Evolutionary conservation across 2,797 vertebrate species (phyloP), one percentile per base, ranked within the genome.

Genomic region (Chlorospingus flavigularis): DNA sequence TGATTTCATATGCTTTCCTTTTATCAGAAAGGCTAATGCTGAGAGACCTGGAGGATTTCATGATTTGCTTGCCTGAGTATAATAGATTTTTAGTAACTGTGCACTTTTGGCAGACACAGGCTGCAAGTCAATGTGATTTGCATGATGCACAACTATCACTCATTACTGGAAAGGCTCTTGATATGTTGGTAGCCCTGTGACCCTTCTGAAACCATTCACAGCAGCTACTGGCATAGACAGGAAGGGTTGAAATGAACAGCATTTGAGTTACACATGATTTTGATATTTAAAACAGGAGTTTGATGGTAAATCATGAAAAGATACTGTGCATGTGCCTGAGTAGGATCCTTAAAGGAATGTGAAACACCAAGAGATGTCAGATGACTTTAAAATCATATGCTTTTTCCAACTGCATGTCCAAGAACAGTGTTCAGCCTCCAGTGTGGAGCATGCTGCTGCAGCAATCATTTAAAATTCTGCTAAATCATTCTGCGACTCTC

Each of bases 401-500:
- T 66, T 91, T 95, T 94, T 76, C 74, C 73, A 87, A 92, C 81
- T 73, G 35, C 42, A 70, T 83, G 86, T 92, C 75, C 35, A 94
- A 65, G 67, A 87, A 16, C 45, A 33, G 51, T 11, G 1, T 55
- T 71, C 71, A 28, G n/a, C 60, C 72, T 80, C 63, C 43, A 51
- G 58, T 3, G 7, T 43, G 40, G 71, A 83, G 58, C 62, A 54
- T 2, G 5, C 61, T 83, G 82, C 92, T 54, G 76, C 76, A 85
- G 63, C 73, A 82, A 54, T 85, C 57, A 65, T 91, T 94, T 93
- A 73, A 95, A 96, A 92, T 91, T 93, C 82, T 93, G 95, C 94
- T 96, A 96, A 96, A 97, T 96, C 92, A 96, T 95, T 90, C 87
- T 80, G 92, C 0, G 1, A 50, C 73, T 96, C 91, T 94, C 80